Evolutionary conservation across 2,797 vertebrate genomes (phyloP).

Genomic region (Antrozous pallidus): DNA sequence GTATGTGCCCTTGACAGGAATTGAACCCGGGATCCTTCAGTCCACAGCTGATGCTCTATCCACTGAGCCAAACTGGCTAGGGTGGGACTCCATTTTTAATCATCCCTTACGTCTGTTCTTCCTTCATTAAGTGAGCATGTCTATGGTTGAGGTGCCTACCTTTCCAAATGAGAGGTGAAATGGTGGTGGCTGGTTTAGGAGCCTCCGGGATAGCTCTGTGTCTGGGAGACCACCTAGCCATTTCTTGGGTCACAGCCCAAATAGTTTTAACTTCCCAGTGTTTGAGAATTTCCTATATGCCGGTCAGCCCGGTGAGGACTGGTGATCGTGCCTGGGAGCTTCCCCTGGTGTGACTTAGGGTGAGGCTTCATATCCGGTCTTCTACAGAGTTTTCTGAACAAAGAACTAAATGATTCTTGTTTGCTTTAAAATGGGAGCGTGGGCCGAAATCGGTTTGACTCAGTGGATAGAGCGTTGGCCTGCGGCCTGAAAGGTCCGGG

Average conservation of each 20-base stretch:
- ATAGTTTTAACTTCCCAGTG: not conserved
- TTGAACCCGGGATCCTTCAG: no score
- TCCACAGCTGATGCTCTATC: no score
- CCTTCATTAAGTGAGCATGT: not conserved
- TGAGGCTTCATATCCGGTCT: not conserved
- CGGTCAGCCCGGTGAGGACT: not conserved
- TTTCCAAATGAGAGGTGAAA: not conserved
- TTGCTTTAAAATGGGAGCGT: not conserved
- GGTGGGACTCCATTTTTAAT: not conserved
- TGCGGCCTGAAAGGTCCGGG: no score
- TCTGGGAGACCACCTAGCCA: not conserved
- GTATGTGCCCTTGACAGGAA: no score
- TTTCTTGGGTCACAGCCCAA: not conserved
- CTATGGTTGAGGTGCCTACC: not conserved
- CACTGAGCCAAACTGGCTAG: not conserved
- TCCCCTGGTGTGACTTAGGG: not conserved
- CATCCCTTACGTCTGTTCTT: not conserved
- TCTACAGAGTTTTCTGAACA: not conserved
- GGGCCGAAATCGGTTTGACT: no score
- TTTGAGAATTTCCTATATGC: not conserved
- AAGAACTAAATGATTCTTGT: not conserved
- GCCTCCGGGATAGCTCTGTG: not conserved
- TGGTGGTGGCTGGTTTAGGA: not conserved
- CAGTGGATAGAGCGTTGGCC: no score
- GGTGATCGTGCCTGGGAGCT: not conserved